Evolutionary conservation across 2,888 invertebrate genomes (phyloP).

Genomic region (Micoletzkya japonica): DNA sequence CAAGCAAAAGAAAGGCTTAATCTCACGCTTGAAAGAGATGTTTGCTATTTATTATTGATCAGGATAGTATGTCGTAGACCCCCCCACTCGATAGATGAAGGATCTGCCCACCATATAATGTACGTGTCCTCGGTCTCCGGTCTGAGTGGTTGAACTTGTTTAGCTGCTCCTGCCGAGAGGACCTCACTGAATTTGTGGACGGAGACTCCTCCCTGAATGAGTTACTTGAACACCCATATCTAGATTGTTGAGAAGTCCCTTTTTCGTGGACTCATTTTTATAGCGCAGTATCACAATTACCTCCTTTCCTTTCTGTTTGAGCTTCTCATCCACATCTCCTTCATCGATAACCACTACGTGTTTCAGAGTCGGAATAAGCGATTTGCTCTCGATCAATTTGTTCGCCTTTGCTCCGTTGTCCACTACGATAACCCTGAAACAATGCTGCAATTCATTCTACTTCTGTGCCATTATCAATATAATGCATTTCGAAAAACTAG

Average conservation of each 20-base stretch:
- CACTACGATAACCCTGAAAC: conserved; percentile 50
- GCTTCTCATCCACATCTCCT: conserved; percentile 33
- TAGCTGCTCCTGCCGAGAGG: conserved; percentile 32
- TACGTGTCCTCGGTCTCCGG: conserved; percentile 64
- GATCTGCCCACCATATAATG: conserved; percentile 56
- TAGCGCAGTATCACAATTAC: no score
- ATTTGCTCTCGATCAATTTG: conserved; percentile 35
- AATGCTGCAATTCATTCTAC: background rate
- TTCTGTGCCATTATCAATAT: no score
- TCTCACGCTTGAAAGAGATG: no score
- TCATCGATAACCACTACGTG: conserved; percentile 51
- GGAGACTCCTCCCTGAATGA: conserved; percentile 29
- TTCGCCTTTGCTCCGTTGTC: conserved; percentile 48
- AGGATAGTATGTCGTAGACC: background rate
- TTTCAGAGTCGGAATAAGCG: conserved; percentile 46
- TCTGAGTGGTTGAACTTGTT: conserved; percentile 33
- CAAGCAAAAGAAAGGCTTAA: no score
- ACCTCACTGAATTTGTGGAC: conserved; percentile 48
- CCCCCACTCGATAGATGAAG: background rate
- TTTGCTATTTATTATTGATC: no score
- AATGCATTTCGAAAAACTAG: background rate
- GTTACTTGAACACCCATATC: no score
- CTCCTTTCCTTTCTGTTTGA: conserved; percentile 13
- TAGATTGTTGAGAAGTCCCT: no score
- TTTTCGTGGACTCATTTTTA: no score